Evolutionary conservation across 2,113 vertebrate genomes (phyloP).

Genomic region (Phyllostomus discolor): DNA sequence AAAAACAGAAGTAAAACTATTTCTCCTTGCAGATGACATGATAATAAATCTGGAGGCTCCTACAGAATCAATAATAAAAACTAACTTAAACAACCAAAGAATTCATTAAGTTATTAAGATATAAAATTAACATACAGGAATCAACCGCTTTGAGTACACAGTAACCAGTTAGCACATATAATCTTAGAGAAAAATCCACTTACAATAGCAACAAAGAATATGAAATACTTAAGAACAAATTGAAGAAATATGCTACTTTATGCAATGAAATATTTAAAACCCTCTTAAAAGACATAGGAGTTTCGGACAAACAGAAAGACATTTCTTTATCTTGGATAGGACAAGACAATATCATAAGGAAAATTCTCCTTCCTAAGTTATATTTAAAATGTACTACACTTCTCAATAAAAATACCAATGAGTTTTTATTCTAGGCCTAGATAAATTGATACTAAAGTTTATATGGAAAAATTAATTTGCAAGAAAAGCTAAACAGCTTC

Average conservation of each 20-base stretch:
- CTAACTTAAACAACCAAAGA: background rate
- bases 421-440: too few species aligned
- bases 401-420: too few species aligned
- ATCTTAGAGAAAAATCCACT: background rate
- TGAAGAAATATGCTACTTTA: background rate
- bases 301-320: background rate
- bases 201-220: background rate
- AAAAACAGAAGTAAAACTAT: background rate
- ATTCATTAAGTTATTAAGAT: background rate
- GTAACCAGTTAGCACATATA: background rate
- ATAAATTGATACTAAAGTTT: too few species aligned
- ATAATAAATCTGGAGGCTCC: background rate
- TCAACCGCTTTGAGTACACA: background rate
- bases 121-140: background rate
- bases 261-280: background rate
- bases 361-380: too few species aligned
- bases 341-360: too few species aligned
- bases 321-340: background rate
- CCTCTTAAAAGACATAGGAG: background rate
- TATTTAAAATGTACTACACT: too few species aligned
- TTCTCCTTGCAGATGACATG: background rate
- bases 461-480: too few species aligned
- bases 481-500: too few species aligned
- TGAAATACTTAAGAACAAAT: background rate
- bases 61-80: background rate